Percentiles rank a stretch among this genome's conserved stretches.
Conservation (phyloP, 1,140 invertebrate genomes). For the Ruditapes philippinarum region DNA sequence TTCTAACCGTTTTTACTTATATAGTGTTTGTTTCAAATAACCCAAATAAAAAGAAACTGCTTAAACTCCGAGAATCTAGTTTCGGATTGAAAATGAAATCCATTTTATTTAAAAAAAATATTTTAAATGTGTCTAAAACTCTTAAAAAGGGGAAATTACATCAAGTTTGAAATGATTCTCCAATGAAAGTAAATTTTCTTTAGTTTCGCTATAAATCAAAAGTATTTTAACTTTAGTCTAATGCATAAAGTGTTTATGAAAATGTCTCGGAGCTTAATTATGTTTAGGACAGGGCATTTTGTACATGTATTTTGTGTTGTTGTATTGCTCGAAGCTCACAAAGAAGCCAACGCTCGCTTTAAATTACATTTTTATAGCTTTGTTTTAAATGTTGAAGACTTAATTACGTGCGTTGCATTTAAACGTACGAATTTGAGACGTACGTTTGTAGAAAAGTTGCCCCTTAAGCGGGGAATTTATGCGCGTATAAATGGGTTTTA, state of each 20-base stretch:
- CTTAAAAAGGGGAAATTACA: no score
- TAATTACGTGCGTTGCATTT: neutral
- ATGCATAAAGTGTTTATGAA: neutral
- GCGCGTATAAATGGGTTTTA: neutral
- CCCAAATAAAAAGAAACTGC: neutral
- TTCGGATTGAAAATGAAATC: no score
- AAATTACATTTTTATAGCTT: conserved; percentile 11
- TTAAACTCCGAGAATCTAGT: conserved; percentile 12
- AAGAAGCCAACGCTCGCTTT: neutral
- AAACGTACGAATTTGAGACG: neutral
- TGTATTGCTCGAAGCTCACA: neutral
- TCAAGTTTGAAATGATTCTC: no score
- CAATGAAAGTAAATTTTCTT: no score
- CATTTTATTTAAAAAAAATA: no score
- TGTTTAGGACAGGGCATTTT: neutral
- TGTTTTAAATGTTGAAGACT: neutral
- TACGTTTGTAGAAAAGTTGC: neutral
- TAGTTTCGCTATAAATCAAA: no score
- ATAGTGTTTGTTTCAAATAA: conserved; percentile 28
- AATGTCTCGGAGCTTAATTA: neutral
- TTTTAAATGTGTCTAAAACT: no score
- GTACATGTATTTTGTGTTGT: neutral
- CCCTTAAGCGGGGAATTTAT: neutral
- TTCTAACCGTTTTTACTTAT: conserved; percentile 6
- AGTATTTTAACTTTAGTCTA: no score